Percentiles rank a stretch among this genome's conserved stretches.
These are phyloP conservation scores for Tethya wilhelma DNA, from an alignment of 37 sponge, comb jelly and placozoan genomes.

Conservation along the genomic window DNA sequence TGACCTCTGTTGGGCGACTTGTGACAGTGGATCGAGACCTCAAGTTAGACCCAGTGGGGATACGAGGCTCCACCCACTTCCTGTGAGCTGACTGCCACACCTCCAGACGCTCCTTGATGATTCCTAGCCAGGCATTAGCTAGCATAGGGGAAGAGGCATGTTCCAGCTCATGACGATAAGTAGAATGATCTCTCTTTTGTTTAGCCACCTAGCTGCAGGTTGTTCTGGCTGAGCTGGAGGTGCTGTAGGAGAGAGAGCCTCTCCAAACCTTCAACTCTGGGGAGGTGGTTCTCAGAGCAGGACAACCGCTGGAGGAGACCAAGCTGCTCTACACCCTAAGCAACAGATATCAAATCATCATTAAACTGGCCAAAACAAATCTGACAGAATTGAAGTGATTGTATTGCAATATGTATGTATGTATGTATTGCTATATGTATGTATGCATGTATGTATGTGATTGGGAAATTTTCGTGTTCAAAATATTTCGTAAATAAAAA, in stretches of 20 bases:
- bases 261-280: constrained; percentile 29
- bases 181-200: neutral
- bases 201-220: constrained; percentile 43
- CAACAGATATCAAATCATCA: neutral
- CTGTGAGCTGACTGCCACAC: constrained; percentile 21
- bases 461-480: too few relatives aligned
- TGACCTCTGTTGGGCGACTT: neutral
- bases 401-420: neutral
- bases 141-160: constrained; percentile 25
- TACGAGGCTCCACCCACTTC: neutral
- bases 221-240: constrained; percentile 59
- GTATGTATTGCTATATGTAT: neutral
- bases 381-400: neutral
- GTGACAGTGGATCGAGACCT: neutral
- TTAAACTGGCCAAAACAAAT: neutral
- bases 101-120: constrained; percentile 39
- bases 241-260: constrained; percentile 34
- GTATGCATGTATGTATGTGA: neutral
- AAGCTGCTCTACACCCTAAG: constrained; percentile 48
- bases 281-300: constrained; percentile 66
- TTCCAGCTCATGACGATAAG: constrained; percentile 31
- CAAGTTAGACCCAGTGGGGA: neutral
- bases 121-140: constrained; percentile 23
- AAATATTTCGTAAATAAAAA: too few relatives aligned
- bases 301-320: constrained; percentile 32